Base-by-base conservation (phyloP, 1,140 invertebrate genomes). In the Oncopodura yosiiana region DNA sequence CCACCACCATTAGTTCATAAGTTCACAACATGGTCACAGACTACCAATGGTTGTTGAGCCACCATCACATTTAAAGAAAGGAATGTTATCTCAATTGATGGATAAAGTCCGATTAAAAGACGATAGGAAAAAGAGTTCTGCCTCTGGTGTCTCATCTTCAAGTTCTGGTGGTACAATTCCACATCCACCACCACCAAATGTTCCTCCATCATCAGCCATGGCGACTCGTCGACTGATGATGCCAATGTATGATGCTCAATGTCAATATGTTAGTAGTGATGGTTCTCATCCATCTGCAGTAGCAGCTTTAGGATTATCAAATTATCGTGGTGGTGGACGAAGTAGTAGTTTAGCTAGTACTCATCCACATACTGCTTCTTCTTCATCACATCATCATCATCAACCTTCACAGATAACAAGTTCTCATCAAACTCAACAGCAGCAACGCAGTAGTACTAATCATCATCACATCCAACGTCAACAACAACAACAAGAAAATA, bases 81-180 rank as follows among this genome's bases (percentile, higher is more conserved):
- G 75, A 3, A 71, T 78, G 1, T 65, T 78, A 14, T 75, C 71
- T 58, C 76, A 78, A 51, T 56, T 78, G 21, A 76, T 77, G 3
- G 76, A 78, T 21, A 77, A 77, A 61, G 62, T 64, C 2, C 54
- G 62, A 8, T 54, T 44, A 16, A 58, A 46, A 34, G 62, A 64
- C 18, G 60, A 62, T 18, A 19, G 62, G 34, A 64, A 64, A 38
- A 64, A 64, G 48, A 61, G 59, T 34, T 51, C 56, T 9, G 53
- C 58, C 3, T 52, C 49, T 38, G 57, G 61, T 11, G 50, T 61
- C 19, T 51, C 46, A 24, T 56, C 53, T 53, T 61, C 58, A 11
- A 45, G 38, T 26, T 56, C 53, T 21, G 53, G 58, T 14, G 58
- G 52, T 8, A 60, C 58, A 9, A 51, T 49, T 26, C 53, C 49